Base-by-base conservation (phyloP, 2,113 vertebrate species). In the Oncorhynchus masou region DNA sequence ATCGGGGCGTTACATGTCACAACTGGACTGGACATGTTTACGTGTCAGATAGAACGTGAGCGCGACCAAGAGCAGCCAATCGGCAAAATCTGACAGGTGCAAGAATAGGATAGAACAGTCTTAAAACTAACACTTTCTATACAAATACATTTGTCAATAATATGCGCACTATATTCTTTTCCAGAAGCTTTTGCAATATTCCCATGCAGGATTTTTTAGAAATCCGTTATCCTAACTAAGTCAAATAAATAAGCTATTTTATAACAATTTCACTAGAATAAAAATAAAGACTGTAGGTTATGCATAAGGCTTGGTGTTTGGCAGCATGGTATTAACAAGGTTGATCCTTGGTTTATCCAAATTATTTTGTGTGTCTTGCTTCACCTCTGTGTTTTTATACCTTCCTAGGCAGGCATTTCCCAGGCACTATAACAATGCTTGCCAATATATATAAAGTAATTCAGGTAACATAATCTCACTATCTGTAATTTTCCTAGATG, bases 241-340 rank as follows among this genome's bases (percentile, higher is more conserved):
- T 11, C 12, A 73, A 45, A 22, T 22, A 20, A 22, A 25, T 57
- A 54, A 16, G 13, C 19, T 25, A 66, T 25, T n/a, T 66, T 13
- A 66, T 22, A 66, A 66, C 64, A 66, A 24, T 27, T 27, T 66
- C 4, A 3, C 29, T 67, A 54, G 16, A 66, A 16, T 15, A 27
- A 3, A 66, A 27, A 27, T 6, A n/a, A 19, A 45, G 15, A 3
- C 15, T 24, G 16, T 5, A 65, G 48, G 34, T 45, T 85, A 91
- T 87, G 91, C 66, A 92, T 89, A 87, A 62, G 88, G 81, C 29
- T 84, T 88, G 73, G 81, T 1, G 39, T 83, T 34, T 0, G 65
- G 27, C 88, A 89, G 89, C 78, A 87, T 88, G 48, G 39, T 51
- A 68, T 8, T 39, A 39, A 3, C 13, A 6, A 13, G 12, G 12